Evolutionary conservation across 2,113 vertebrate genomes (phyloP).

Genomic region (Todiramphus saurophagus): DNA sequence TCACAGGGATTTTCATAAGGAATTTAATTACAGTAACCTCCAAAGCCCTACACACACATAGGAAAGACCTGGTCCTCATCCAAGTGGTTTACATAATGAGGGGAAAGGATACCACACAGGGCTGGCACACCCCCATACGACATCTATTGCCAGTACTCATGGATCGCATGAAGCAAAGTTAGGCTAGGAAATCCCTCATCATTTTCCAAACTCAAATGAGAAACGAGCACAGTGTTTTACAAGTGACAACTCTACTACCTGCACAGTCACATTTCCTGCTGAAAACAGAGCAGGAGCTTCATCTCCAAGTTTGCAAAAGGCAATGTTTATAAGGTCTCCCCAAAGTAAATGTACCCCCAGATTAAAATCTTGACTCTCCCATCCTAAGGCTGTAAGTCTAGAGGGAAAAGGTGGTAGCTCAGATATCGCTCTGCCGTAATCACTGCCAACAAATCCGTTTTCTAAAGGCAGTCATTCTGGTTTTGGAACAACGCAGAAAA

Average conservation of each 20-base stretch:
- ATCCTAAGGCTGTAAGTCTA: neutral
- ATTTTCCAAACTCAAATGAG: neutral
- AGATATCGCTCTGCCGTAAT: neutral
- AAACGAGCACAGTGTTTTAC: neutral
- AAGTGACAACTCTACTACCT: neutral
- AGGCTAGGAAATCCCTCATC: neutral
- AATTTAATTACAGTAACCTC: neutral
- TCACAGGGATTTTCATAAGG: neutral
- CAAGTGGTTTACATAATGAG: neutral
- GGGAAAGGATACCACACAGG: neutral
- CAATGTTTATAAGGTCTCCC: neutral
- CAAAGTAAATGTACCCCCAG: neutral
- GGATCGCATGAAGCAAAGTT: neutral
- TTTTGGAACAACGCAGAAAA: neutral
- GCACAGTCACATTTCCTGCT: neutral
- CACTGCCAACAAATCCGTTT: neutral
- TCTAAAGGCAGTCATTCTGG: neutral
- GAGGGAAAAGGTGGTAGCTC: neutral
- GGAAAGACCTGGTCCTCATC: neutral
- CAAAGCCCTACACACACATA: neutral
- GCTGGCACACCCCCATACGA: rapidly evolving
- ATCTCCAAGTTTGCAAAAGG: neutral
- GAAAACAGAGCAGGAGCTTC: neutral
- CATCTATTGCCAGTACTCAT: neutral
- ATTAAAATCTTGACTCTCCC: neutral